Conservation (phyloP, 2,888 invertebrate species). For the Palloptera scutellata region DNA sequence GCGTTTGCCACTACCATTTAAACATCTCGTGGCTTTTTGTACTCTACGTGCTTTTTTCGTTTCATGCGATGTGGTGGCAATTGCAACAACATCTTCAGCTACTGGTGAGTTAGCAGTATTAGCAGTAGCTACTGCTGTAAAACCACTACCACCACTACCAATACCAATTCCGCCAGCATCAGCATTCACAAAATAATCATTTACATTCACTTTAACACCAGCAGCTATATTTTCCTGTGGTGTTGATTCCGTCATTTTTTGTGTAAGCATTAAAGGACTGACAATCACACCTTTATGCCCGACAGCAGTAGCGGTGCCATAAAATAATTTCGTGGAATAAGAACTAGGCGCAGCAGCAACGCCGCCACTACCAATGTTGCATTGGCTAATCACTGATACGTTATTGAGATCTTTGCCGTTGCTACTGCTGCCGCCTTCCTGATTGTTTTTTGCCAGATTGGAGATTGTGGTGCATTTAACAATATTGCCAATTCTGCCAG, state of each 20-base stretch:
- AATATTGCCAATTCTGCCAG: constrained; percentile 18
- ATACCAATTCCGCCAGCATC: neutral
- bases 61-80: constrained; percentile 52
- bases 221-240: neutral
- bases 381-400: neutral
- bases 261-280: constrained; percentile 42
- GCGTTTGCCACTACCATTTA: constrained; percentile 63
- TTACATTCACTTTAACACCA: neutral
- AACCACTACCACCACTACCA: constrained; percentile 9
- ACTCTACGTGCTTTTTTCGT: constrained; percentile 65
- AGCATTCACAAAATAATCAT: neutral
- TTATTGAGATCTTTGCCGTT: neutral
- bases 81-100: constrained; percentile 42
- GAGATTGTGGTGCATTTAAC: constrained; percentile 25
- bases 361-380: constrained; percentile 9
- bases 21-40: constrained; percentile 64
- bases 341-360: constrained; percentile 32
- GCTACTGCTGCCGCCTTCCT: constrained; percentile 7
- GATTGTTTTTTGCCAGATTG: constrained; percentile 10
- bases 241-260: neutral
- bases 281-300: constrained; percentile 52
- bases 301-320: constrained; percentile 37
- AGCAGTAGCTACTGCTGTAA: constrained; percentile 6
- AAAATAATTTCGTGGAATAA: constrained; percentile 52
- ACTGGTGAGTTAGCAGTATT: constrained; percentile 17